These are phyloP conservation scores for Lacanobia oleracea DNA, from an alignment of 2,888 invertebrate genomes.

Conservation along the genomic window DNA sequence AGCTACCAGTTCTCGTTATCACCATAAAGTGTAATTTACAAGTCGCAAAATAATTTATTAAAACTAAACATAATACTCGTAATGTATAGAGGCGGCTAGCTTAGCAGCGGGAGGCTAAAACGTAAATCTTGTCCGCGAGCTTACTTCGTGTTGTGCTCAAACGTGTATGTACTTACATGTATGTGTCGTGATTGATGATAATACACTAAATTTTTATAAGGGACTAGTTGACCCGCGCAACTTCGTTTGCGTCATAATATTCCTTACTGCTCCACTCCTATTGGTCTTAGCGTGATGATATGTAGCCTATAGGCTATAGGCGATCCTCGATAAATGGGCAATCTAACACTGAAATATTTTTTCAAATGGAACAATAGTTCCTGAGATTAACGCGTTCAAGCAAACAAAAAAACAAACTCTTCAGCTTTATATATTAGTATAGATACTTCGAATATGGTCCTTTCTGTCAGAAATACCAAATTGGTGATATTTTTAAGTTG, in stretches of 20 bases:
- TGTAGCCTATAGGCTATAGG: too few relatives aligned
- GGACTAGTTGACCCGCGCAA: too few relatives aligned
- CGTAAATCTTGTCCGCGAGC: conserved; percentile 77
- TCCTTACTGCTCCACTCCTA: too few relatives aligned
- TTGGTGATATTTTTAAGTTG: neutral
- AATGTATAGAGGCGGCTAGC: conserved; percentile 65
- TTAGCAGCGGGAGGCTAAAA: conserved; percentile 82
- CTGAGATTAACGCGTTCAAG: too few relatives aligned
- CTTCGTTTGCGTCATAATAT: too few relatives aligned
- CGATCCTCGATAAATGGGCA: too few relatives aligned
- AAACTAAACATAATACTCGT: conserved; percentile 67
- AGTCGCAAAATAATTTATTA: conserved; percentile 64
- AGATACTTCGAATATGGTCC: neutral
- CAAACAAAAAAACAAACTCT: too few relatives aligned
- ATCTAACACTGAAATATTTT: too few relatives aligned
- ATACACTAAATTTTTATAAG: conserved; percentile 18
- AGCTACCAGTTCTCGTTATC: conserved; percentile 54
- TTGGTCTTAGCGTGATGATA: too few relatives aligned
- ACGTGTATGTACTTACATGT: conserved; percentile 55
- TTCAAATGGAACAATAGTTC: too few relatives aligned
- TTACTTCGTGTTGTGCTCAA: conserved; percentile 57
- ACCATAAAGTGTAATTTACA: conserved; percentile 59
- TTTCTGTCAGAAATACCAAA: neutral
- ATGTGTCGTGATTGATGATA: conserved; percentile 50
- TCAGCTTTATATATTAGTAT: too few relatives aligned